Evolutionary conservation across 2,797 vertebrate genomes (phyloP), one percentile per base, ranked within the genome.

Genomic region (Meda fulgida): DNA sequence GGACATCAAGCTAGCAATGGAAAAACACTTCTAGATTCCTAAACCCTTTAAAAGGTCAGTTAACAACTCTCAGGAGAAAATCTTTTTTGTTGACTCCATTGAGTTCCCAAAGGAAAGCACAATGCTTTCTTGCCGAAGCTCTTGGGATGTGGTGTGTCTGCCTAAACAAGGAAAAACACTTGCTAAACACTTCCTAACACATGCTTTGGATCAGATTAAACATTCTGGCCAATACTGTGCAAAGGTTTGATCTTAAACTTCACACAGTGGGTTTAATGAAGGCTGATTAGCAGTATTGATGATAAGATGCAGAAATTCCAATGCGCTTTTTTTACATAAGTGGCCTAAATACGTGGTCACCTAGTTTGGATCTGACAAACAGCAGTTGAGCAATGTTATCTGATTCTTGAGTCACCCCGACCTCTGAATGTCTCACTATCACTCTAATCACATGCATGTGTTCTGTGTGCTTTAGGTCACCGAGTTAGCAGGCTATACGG

Each of bases 401-500:
- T 79, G 21, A 29, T 51, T n/a, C 3, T 76, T 75, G 51, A 48
- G 78, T 70, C 78, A 81, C 23, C 40, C 23, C 16, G 13, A 51
- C 76, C 21, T 80, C 8, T 23, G 16, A 72, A 69, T 46, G 5
- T 46, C 36, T 31, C n/a, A 1, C 23, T 81, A 43, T 82, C 51
- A 69, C 65, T 60, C 80, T 31, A 29, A 55, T 71, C 48, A 43
- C 36, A 29, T 58, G 29, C 10, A 38, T 78, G 26, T 36, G 38
- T 70, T 43, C 53, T 92, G 84, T 89, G 13, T 88, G 87, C 81
- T 67, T 77, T 92, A 99, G 98, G 93, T 99, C 91, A 99, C 98
- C 5, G 98, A 99, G 91, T 92, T 99, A 91, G 98, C 98, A 46
- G 98, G 98, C 48, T 99, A 99, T 91, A 99, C 98, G 0, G 97